Base-by-base conservation (phyloP, 2,797 vertebrate genomes). In the Eulemur coronatus region DNA sequence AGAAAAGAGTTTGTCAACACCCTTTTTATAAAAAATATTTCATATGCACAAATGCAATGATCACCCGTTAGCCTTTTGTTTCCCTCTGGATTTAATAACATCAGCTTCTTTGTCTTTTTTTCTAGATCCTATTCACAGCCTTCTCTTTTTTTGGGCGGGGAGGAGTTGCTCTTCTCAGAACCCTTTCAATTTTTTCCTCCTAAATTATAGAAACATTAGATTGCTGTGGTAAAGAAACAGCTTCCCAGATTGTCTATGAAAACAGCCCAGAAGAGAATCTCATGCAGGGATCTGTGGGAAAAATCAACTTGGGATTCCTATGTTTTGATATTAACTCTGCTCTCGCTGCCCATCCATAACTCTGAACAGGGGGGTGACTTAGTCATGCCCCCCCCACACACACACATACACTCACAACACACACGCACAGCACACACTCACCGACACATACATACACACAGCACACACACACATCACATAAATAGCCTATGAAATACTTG, bases 11-110 rank as follows among this genome's bases (percentile, higher is more conserved):
- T 55, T 93, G 30, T 84, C 72, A 82, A n/a, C 20, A 90, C 2
- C 4, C 48, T 92, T 91, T 91, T 91, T 8, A 55, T 82, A 43
- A 81, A 96, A 96, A 96, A 93, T 33, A 48, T 78, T 96, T 65
- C 17, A 38, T 72, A 26, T 63, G 48, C 13, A 70, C 22, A 43
- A 78, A 75, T 59, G 22, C n/a, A 87, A 28, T 94, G 75, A 81
- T 67, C 26, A 7, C 4, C 15, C 35, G 24, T 84, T 67, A 94
- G 48, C 12, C 61, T 81, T 96, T 89, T 38, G 18, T 75, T 67
- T 70, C 14, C n/a, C 61, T 89, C 6, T 90, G 57, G 20, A 61
- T 84, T 82, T 41, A 69, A 88, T n/a, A 17, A 72, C 7, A 20
- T 70, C 87, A 55, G 41, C n/a, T 89, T 61, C 33, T 90, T 63